Percentiles rank a stretch among this genome's conserved stretches.
phyloP scores from a whole-genome alignment of 2,113 vertebrate species.

The Mastomys natalensis region DNA sequence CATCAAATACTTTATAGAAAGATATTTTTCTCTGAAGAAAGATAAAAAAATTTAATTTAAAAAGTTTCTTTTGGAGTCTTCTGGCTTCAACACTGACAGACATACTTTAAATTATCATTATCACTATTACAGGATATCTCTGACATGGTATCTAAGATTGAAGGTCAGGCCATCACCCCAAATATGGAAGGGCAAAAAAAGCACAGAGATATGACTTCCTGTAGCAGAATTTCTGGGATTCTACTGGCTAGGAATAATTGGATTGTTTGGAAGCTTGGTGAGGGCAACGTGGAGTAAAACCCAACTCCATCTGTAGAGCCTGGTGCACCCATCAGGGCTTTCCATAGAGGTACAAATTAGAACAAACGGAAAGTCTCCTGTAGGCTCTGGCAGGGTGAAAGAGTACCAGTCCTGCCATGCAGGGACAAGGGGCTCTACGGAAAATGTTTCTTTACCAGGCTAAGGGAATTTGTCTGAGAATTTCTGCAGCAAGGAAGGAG shows the following conservation, averaged over 20 bases:
- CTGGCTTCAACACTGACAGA: not conserved
- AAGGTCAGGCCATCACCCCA: not conserved
- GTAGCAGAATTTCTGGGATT: not conserved
- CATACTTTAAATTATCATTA: not conserved
- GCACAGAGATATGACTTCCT: not conserved
- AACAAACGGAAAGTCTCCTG: not conserved
- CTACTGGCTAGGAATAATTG: not conserved
- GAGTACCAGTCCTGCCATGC: not conserved
- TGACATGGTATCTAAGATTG: not conserved
- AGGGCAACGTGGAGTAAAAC: not conserved
- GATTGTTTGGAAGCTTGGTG: not conserved
- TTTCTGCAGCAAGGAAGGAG: not conserved
- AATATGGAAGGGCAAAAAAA: not conserved
- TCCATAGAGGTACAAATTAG: not conserved
- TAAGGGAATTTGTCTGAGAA: not conserved
- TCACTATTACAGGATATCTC: not conserved
- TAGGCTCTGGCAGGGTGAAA: not conserved
- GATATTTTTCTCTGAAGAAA: slow-evolving; percentile 35
- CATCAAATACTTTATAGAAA: slow-evolving; percentile 30
- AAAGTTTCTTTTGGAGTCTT: not conserved
- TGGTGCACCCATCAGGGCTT: fast-evolving
- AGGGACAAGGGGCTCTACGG: not conserved
- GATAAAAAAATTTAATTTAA: not conserved
- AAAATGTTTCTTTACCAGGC: not conserved
- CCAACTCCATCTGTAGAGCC: fast-evolving